Evolutionary conservation across 1,140 invertebrate species (phyloP).

Genomic region (Drosophila triauraria): DNA sequence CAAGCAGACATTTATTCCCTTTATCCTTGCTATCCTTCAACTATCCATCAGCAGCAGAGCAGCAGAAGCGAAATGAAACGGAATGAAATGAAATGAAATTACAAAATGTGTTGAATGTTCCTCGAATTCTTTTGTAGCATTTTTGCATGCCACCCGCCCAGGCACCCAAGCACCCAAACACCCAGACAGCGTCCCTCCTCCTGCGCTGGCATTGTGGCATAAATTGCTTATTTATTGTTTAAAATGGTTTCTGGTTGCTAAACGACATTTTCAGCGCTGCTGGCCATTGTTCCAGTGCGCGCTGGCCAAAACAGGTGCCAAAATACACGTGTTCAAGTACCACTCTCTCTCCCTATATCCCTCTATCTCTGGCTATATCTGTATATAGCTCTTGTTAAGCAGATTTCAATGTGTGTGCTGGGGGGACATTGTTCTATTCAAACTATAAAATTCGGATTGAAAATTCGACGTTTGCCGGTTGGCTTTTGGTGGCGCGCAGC

Average conservation of each 20-base stretch:
- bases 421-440: conserved; percentile 34
- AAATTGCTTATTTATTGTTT: conserved; percentile 83
- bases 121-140: conserved; percentile 47
- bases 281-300: conserved; percentile 38
- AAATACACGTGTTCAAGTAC: conserved; percentile 39
- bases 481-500: conserved; percentile 25
- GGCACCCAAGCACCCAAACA: not conserved
- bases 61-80: conserved; percentile 64
- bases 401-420: conserved; percentile 11
- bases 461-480: conserved; percentile 14
- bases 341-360: not conserved
- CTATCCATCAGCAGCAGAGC: conserved; percentile 47
- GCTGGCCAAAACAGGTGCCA: conserved; percentile 38
- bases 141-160: conserved; percentile 55
- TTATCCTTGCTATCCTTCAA: conserved; percentile 23
- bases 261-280: conserved; percentile 65
- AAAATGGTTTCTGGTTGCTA: conserved; percentile 69
- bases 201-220: conserved; percentile 44
- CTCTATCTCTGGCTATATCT: conserved; percentile 5
- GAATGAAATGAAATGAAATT: conserved; percentile 79
- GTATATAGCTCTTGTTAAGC: conserved; percentile 27
- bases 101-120: conserved; percentile 63
- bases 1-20: conserved; percentile 19
- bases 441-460: conserved; percentile 40
- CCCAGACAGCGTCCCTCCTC: too few relatives aligned